phyloP scores from a whole-genome alignment of 2,888 invertebrate species.

The Pycnomerus fuliginosus region DNA sequence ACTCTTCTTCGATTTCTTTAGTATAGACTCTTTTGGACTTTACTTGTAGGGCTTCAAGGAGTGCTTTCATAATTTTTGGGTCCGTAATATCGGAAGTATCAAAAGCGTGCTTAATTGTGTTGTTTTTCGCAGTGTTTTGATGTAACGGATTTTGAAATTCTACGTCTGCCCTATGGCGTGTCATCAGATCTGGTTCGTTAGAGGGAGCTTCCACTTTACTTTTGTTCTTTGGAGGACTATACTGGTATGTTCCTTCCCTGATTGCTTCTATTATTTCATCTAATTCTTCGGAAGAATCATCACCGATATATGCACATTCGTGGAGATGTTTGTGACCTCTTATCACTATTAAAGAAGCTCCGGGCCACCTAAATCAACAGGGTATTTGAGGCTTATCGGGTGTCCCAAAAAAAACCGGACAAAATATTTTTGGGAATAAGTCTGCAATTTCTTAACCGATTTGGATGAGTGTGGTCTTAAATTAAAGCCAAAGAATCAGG shows the following conservation, averaged over 20 bases:
- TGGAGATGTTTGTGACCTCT: conserved; percentile 75
- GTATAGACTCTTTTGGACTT: conserved; percentile 44
- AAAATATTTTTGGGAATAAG: no score
- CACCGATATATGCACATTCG: conserved; percentile 79
- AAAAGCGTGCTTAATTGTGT: conserved; percentile 31
- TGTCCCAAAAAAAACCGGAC: no score
- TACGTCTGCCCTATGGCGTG: conserved; percentile 61
- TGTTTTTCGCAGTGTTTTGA: conserved; percentile 32
- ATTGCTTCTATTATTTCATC: conserved; percentile 58
- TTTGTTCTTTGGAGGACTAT: conserved; percentile 4
- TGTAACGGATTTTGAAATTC: conserved; percentile 61
- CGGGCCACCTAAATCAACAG: conserved; percentile 62
- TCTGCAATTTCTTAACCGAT: no score
- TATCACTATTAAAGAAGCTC: conserved; percentile 74
- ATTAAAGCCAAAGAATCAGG: no score
- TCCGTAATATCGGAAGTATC: conserved; percentile 44
- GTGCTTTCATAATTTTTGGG: conserved; percentile 41
- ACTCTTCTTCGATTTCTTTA: conserved; percentile 32
- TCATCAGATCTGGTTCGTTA: conserved; percentile 66
- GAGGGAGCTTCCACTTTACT: conserved; percentile 55
- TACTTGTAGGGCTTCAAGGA: conserved; percentile 40
- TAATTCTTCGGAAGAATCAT: conserved; percentile 74
- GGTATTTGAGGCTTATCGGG: neutral
- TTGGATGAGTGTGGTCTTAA: no score
- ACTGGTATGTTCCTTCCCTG: conserved; percentile 39